A percentile compares a stretch with the other conserved stretches of the same genome.
These are phyloP conservation scores for Gobiocypris rarus DNA, from an alignment of 2,113 vertebrate species.

Conservation along the genomic window DNA sequence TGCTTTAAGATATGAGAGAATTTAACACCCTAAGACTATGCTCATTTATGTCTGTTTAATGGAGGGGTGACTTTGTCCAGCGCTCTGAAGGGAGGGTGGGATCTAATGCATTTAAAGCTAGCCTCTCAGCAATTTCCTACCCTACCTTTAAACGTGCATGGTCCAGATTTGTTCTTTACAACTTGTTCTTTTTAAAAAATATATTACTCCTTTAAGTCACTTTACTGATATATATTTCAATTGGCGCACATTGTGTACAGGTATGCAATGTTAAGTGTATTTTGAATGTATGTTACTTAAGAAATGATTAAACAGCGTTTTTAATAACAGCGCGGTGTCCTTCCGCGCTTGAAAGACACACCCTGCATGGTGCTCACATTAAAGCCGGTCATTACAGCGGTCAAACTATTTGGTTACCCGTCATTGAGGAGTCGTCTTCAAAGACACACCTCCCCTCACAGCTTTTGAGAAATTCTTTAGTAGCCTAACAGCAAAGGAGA, in stretches of 20 bases:
- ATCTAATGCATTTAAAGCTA: too few relatives aligned
- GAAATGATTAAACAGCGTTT: slow-evolving; percentile 53
- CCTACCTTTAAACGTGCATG: too few relatives aligned
- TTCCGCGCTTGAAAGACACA: slow-evolving; percentile 74
- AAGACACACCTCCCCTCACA: slow-evolving; percentile 59
- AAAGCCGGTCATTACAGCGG: slow-evolving; percentile 74
- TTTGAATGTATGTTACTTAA: slow-evolving; percentile 40
- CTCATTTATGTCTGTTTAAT: too few relatives aligned
- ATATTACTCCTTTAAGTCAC: background rate
- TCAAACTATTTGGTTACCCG: slow-evolving; percentile 36
- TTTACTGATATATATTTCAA: background rate
- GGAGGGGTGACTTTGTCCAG: too few relatives aligned
- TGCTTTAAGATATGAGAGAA: too few relatives aligned
- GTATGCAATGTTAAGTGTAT: background rate
- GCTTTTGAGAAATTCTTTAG: background rate
- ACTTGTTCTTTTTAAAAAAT: too few relatives aligned
- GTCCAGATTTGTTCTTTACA: too few relatives aligned
- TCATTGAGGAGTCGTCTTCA: slow-evolving; percentile 56
- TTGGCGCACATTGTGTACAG: background rate
- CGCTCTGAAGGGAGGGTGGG: too few relatives aligned
- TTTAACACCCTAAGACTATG: too few relatives aligned
- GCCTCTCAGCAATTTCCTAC: too few relatives aligned
- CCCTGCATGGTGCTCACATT: slow-evolving; percentile 66
- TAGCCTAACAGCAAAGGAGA: background rate
- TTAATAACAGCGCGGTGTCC: slow-evolving; percentile 53